Evolutionary conservation across 2,888 invertebrate species (phyloP), one percentile per base, ranked within the genome.

Genomic region (Melanchra persicariae): DNA sequence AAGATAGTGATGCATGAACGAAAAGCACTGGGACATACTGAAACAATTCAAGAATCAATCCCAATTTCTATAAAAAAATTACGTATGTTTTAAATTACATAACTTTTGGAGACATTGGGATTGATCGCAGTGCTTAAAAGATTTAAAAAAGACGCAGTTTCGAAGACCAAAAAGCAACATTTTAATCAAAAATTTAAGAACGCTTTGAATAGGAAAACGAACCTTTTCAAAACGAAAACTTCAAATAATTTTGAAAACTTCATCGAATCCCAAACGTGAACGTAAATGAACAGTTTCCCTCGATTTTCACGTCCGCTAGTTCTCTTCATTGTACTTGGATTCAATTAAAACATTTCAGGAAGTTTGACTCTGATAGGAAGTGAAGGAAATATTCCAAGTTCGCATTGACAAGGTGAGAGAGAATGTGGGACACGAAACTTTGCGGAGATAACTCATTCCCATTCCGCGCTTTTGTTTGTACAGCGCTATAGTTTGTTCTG

Each of bases 311-410:
- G 71, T 74, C 67, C 69, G 72, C 71, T 73, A 71, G 73, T 77
- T 74, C 73, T 75, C 70, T 74, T 74, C 74, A 81, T 83, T 83
- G 75, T 82, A 75, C 74, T 79, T 70, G 75, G 82, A 88, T 83
- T 85, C 84, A 88, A 88, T 88, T 88, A 85, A 84, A 84, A 79
- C 81, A 79, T 82, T 85, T 77, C 74, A 74, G 59, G 74, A 87
- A 86, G 82, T 84, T 83, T 72, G 67, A 77, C 72, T 79, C 80
- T 55, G 74, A 75, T 71, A 74, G 70, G 71, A 80, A 80, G 74
- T 76, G 79, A 82, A 80, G 84, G 83, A 87, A 88, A 87, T 88
- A 83, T 83, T 82, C 80, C 81, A 87, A 87, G 88, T 89, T 87
- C 75, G 80, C 77, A 83, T 72, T 82, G 81, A 82, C 82, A 79